A percentile compares a stretch with the other conserved stretches of the same genome.
phyloP scores from a whole-genome alignment of 2,113 vertebrate species.

The Albula goreensis region DNA sequence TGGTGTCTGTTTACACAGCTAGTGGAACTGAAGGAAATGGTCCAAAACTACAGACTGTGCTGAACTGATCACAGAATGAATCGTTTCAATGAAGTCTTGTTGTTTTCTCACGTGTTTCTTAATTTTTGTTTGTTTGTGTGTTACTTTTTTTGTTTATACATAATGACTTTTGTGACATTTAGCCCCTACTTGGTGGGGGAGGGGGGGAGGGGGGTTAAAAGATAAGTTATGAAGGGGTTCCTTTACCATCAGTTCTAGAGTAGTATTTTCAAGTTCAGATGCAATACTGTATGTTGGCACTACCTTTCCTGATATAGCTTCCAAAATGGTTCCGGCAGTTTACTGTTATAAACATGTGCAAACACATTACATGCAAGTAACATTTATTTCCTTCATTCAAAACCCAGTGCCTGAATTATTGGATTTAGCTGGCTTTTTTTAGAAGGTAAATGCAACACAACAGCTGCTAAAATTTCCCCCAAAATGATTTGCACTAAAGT shows the following conservation, averaged over 20 bases:
- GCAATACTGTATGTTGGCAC: neutral
- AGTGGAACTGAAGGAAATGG: conserved; percentile 10
- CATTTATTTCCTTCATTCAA: conserved; percentile 33
- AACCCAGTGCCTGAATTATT: conserved; percentile 55
- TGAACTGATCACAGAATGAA: neutral
- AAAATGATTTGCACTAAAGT: conserved; percentile 45
- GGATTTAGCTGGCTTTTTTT: conserved; percentile 26
- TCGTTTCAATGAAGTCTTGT: neutral
- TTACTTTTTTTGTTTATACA: neutral
- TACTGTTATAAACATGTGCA: conserved; percentile 11
- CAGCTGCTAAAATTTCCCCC: conserved; percentile 37
- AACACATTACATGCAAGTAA: conserved; percentile 5
- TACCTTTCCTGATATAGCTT: conserved; percentile 1
- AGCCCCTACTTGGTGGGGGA: neutral
- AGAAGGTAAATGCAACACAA: conserved; percentile 29
- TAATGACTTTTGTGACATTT: neutral
- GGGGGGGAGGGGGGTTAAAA: too few relatives aligned
- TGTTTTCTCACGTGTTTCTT: neutral
- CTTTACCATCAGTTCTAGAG: neutral
- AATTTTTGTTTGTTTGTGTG: neutral
- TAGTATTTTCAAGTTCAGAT: conserved; percentile 4
- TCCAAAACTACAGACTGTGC: conserved; percentile 20
- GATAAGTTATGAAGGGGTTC: neutral
- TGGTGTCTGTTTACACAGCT: neutral
- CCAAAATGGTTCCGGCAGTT: conserved; percentile 23